Percentiles rank a stretch among this genome's conserved stretches.
Evolutionary conservation across 2,113 vertebrate genomes (phyloP).

Genomic region (Stictonetta naevosa): DNA sequence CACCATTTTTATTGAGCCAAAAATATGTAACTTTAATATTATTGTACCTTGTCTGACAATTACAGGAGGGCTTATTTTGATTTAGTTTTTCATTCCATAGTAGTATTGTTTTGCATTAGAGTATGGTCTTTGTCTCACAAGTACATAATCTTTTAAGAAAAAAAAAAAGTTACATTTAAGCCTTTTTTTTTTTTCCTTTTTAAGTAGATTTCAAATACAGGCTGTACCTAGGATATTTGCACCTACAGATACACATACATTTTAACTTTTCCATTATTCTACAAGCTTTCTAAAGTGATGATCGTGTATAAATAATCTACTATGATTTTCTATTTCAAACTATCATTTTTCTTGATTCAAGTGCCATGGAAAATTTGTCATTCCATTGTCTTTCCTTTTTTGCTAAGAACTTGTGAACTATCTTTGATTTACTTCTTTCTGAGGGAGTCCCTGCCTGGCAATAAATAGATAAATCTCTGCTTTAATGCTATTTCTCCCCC

Average conservation of each 20-base stretch:
- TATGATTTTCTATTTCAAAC: neutral
- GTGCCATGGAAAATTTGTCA: neutral
- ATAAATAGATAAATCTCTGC: slow-evolving; percentile 5
- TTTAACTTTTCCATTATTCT: neutral
- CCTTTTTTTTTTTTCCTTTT: neutral
- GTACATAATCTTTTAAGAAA: neutral
- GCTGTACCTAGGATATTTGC: neutral
- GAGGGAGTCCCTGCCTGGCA: neutral
- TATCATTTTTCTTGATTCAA: neutral
- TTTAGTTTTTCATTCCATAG: neutral
- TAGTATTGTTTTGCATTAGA: neutral
- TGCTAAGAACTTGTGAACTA: neutral
- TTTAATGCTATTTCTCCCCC: slow-evolving; percentile 16
- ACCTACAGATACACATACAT: neutral
- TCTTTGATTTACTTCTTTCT: slow-evolving; percentile 37
- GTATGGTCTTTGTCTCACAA: neutral
- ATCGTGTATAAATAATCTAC: neutral
- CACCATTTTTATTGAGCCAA: neutral
- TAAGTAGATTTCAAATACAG: neutral
- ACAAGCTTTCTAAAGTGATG: neutral
- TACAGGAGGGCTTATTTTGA: neutral
- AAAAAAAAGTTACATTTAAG: neutral
- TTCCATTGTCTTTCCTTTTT: neutral
- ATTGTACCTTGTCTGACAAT: neutral
- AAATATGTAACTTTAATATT: neutral